Base-by-base conservation (phyloP, 2,888 invertebrate species). In the Oxycera nigricornis region DNA sequence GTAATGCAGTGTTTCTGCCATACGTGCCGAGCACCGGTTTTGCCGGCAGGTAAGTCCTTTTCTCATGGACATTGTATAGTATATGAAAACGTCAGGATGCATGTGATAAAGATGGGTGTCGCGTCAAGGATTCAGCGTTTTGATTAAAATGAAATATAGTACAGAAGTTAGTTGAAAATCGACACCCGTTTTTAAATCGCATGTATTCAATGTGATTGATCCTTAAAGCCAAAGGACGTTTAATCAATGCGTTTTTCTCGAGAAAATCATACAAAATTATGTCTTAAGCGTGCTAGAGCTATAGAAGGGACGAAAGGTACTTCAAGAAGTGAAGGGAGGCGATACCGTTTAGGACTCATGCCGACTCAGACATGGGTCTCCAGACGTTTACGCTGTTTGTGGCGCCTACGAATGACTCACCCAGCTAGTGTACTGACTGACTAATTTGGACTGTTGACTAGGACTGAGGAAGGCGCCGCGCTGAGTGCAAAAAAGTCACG, bases 1-100 rank as follows among this genome's bases (percentile, higher is more conserved):
- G 94, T 95, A 86, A 90, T 94, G 91, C 93, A 94, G 90, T 95
- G 95, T 89, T 94, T 95, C 89, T 95, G 95, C 89, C 94, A 94
- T 88, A 92, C 94, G 87, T 95, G 94, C 91, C 92, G 94, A 85
- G 93, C 93, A 82, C 94, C 94, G 80, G 88, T 90, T 81, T 79
- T 93, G 83, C 91, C 92, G 83, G 89, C 91, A 88, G 91, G 92
- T 92, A 89, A 89, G 90, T 22, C 30, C 46, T 52, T 17, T 31
- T 14, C 17, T n/a, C n/a, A n/a, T n/a, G n/a, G n/a, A n/a, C n/a
- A n/a, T 55, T 22, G 20, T 55, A 2, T 2, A 22, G 55, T 55
- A 6, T 24, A 11, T 55, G 4, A 17, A 55, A 22, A 6, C 4
- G 17, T 3, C 52, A 22, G 14, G 20, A 55, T 22, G 11, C 11